Conservation (phyloP, 2,888 invertebrate genomes). For the Polymixis lichenea region DNA sequence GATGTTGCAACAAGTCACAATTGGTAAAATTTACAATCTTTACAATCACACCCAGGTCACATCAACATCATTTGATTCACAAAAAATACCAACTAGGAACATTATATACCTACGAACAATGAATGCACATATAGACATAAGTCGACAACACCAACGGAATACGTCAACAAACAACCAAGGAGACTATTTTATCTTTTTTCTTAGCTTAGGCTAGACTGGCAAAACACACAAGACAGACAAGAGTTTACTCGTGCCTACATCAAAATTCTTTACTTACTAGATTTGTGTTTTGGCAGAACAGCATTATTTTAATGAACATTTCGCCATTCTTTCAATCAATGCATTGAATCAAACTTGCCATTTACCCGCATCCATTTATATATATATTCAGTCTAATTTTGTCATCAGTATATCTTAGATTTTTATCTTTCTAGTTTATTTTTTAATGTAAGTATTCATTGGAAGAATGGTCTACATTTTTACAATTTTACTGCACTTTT, state of each 20-base stretch:
- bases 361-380: constrained; percentile 41
- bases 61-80: constrained; percentile 84
- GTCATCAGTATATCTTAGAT: constrained; percentile 29
- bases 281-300: constrained; percentile 88
- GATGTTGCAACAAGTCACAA: constrained; percentile 81
- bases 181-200: constrained; percentile 83
- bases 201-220: constrained; percentile 89
- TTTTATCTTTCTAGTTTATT: constrained; percentile 36
- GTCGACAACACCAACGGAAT: constrained; percentile 72
- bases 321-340: constrained; percentile 80
- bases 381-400: constrained; percentile 42
- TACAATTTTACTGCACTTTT: constrained; percentile 89
- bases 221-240: constrained; percentile 80
- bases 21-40: constrained; percentile 82
- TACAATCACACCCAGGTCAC: constrained; percentile 89
- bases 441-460: constrained; percentile 70
- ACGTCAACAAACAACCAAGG: constrained; percentile 73
- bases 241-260: constrained; percentile 58
- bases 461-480: constrained; percentile 83
- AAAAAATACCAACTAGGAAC: constrained; percentile 76
- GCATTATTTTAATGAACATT: constrained; percentile 81
- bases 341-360: constrained; percentile 42
- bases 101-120: constrained; percentile 75
- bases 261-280: constrained; percentile 64
- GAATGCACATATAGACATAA: constrained; percentile 81